Evolutionary conservation across 2,888 invertebrate genomes (phyloP).

Genomic region (Amiota minor): DNA sequence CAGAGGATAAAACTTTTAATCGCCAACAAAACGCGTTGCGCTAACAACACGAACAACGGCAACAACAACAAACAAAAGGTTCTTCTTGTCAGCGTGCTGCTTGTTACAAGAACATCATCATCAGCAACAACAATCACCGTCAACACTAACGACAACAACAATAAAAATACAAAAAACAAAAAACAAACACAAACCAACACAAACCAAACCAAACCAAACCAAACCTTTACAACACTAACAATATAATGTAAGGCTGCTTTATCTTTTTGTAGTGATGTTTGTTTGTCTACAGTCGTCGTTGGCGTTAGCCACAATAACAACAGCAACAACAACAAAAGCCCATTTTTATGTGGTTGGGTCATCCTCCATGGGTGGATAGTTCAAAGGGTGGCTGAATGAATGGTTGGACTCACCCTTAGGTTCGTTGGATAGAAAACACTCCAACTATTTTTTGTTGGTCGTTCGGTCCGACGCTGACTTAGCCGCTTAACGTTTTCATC

Average conservation of each 20-base stretch:
- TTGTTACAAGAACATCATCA: neutral
- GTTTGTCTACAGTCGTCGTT: constrained; percentile 46
- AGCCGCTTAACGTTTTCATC: constrained; percentile 33
- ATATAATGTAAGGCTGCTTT: constrained; percentile 21
- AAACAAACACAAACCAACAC: neutral
- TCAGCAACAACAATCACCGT: neutral
- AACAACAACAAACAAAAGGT: constrained; percentile 10
- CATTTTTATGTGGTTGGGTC: constrained; percentile 59
- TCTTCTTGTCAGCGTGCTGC: neutral
- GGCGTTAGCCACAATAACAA: constrained; percentile 48
- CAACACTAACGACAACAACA: neutral
- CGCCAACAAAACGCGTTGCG: constrained; percentile 56
- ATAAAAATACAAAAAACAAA: neutral
- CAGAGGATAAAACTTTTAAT: constrained; percentile 62
- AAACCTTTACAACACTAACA: neutral
- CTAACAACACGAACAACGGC: constrained; percentile 33
- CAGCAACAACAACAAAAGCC: constrained; percentile 28
- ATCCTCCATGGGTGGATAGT: no score
- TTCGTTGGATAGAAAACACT: neutral
- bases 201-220: neutral
- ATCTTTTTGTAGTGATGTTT: constrained; percentile 17
- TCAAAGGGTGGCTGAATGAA: constrained; percentile 48
- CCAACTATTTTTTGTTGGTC: neutral
- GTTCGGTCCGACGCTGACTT: neutral
- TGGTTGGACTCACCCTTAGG: no score